Percentiles rank a stretch among this genome's conserved stretches.
phyloP scores from a whole-genome alignment of 2,113 vertebrate genomes.

The Heptranchias perlo region DNA sequence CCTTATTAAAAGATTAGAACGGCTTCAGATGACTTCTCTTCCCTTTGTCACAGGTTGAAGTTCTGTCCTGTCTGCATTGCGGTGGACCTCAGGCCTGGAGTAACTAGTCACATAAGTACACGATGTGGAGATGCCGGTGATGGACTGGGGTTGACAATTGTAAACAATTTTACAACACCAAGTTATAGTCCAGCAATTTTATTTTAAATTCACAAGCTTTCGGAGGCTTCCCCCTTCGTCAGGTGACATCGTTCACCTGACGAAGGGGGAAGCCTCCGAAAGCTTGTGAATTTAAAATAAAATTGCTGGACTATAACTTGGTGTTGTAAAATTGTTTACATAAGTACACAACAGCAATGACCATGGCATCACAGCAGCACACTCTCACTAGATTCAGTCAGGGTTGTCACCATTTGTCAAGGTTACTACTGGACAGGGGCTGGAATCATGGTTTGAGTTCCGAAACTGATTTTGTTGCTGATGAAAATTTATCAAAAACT shows the following conservation, averaged over 20 bases:
- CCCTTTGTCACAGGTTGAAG: background rate
- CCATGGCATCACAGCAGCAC: background rate
- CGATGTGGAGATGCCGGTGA: too few relatives aligned
- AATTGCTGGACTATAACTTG: too few relatives aligned
- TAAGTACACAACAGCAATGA: background rate
- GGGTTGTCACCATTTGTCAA: background rate
- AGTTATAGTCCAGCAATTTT: too few relatives aligned
- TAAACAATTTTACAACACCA: too few relatives aligned
- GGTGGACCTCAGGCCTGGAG: background rate
- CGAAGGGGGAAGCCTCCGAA: too few relatives aligned
- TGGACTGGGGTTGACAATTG: too few relatives aligned
- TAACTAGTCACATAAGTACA: background rate
- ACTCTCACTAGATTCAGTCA: background rate
- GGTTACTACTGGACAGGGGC: background rate
- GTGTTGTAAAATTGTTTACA: too few relatives aligned
- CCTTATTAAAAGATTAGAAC: background rate
- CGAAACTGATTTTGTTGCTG: background rate
- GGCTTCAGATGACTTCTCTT: background rate
- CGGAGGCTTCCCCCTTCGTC: too few relatives aligned
- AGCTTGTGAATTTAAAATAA: too few relatives aligned
- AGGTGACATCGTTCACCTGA: too few relatives aligned
- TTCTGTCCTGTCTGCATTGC: background rate
- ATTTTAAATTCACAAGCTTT: too few relatives aligned
- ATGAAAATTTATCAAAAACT: background rate
- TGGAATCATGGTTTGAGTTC: background rate